Evolutionary conservation across 2,888 invertebrate genomes (phyloP).

Genomic region (Chydorus sphaericus): DNA sequence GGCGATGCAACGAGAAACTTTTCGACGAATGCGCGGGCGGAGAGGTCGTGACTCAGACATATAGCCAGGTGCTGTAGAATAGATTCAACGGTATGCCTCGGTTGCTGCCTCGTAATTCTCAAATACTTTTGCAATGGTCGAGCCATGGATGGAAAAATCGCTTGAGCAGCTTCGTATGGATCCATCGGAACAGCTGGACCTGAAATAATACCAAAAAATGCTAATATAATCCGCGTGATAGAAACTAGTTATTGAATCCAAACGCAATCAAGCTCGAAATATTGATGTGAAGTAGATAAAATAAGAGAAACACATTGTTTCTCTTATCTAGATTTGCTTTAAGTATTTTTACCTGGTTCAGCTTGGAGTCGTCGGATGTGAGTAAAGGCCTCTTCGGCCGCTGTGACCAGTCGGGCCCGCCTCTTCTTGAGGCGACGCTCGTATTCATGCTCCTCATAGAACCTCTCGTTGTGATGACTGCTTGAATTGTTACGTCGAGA

Average conservation of each 20-base stretch:
- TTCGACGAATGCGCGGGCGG: slow-evolving; percentile 87
- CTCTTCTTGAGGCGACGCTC: slow-evolving; percentile 83
- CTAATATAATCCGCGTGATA: background rate
- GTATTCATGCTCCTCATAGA: slow-evolving; percentile 96
- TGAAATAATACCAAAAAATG: slow-evolving; percentile 17
- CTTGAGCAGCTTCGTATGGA: slow-evolving; percentile 90
- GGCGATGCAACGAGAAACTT: slow-evolving; percentile 77
- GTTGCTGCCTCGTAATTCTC: slow-evolving; percentile 88
- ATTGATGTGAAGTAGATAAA: no score
- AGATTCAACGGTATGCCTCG: slow-evolving; percentile 83
- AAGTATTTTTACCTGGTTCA: slow-evolving; percentile 32
- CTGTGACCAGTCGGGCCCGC: slow-evolving; percentile 72
- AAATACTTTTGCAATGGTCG: slow-evolving; percentile 91
- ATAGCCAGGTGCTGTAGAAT: slow-evolving; percentile 79
- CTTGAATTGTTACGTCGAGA: slow-evolving; percentile 75
- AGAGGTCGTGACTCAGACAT: slow-evolving; percentile 83
- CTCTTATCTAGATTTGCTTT: background rate
- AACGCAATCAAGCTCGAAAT: no score
- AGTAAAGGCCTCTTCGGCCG: slow-evolving; percentile 95
- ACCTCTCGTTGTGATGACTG: slow-evolving; percentile 91
- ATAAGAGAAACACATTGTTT: background rate
- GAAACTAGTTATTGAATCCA: background rate
- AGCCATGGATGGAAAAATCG: slow-evolving; percentile 93
- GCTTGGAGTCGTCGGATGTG: slow-evolving; percentile 72
- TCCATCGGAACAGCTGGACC: slow-evolving; percentile 76